phyloP scores from a whole-genome alignment of 2,113 vertebrate species.

The Alectura lathami region DNA sequence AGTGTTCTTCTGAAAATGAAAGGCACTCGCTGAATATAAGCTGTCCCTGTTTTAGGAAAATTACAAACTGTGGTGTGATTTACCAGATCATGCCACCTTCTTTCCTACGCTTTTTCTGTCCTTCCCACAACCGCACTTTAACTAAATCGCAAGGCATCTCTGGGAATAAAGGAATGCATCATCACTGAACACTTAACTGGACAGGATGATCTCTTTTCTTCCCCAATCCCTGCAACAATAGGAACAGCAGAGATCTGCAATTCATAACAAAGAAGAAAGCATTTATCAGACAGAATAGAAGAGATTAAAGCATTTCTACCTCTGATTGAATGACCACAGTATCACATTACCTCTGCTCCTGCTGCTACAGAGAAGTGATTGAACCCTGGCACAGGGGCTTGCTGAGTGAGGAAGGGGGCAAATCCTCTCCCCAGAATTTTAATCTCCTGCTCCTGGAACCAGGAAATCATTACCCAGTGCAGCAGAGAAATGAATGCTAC shows the following conservation, averaged over 20 bases:
- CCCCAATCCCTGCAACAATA: constrained; percentile 31
- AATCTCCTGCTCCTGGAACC: constrained; percentile 29
- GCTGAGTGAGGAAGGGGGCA: constrained; percentile 51
- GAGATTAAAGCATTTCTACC: constrained; percentile 29
- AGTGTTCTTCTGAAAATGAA: neutral
- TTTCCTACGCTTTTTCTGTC: neutral
- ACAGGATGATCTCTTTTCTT: constrained; percentile 51
- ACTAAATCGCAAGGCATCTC: neutral
- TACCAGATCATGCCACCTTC: neutral
- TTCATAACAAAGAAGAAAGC: constrained; percentile 47
- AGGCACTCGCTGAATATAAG: neutral
- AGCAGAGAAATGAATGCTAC: neutral
- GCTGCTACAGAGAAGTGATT: constrained; percentile 6
- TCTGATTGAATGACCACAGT: constrained; percentile 37
- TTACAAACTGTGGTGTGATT: neutral
- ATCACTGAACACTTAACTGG: constrained; percentile 39
- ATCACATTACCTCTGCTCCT: neutral
- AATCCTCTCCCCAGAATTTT: constrained; percentile 49
- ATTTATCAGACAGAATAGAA: constrained; percentile 44
- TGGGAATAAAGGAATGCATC: constrained; percentile 40
- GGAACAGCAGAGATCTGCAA: constrained; percentile 44
- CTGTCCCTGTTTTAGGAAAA: neutral
- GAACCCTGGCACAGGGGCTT: constrained; percentile 18
- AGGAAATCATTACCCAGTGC: neutral
- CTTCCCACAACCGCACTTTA: neutral